phyloP scores from a whole-genome alignment of 2,113 vertebrate genomes.

The Catharus minimus region DNA sequence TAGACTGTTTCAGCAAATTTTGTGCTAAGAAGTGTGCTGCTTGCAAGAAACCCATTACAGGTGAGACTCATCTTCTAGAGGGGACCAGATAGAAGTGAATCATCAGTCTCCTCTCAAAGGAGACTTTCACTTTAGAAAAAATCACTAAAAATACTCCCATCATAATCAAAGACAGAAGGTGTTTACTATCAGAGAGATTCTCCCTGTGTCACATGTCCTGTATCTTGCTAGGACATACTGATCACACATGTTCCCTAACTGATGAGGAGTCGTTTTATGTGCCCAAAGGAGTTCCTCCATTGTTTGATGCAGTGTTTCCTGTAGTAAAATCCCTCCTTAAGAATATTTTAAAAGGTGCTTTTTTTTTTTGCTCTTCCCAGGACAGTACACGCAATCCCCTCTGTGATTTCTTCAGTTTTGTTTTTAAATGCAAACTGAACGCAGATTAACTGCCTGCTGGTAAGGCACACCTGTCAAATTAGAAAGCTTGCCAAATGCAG shows the following conservation, averaged over 20 bases:
- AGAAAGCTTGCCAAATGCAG: constrained; percentile 1
- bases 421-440: not conserved
- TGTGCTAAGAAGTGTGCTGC: constrained; percentile 74
- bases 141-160: not conserved
- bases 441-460: not conserved
- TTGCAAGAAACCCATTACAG: constrained; percentile 74
- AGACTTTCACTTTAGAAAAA: not conserved
- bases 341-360: not conserved
- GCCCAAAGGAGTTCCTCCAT: not conserved
- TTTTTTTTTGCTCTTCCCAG: not conserved
- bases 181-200: not conserved
- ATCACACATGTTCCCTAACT: fast-evolving
- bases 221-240: not conserved
- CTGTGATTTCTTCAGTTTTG: not conserved
- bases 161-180: not conserved
- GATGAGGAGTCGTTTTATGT: not conserved
- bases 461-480: constrained; percentile 11
- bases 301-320: not conserved
- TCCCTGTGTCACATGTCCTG: not conserved
- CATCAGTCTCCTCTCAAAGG: not conserved
- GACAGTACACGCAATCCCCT: not conserved
- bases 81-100: not conserved
- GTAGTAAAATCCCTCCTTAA: not conserved
- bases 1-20: constrained; percentile 74
- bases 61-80: constrained; percentile 51